phyloP scores from a whole-genome alignment of 2,113 vertebrate genomes.

The Galbula dea region DNA sequence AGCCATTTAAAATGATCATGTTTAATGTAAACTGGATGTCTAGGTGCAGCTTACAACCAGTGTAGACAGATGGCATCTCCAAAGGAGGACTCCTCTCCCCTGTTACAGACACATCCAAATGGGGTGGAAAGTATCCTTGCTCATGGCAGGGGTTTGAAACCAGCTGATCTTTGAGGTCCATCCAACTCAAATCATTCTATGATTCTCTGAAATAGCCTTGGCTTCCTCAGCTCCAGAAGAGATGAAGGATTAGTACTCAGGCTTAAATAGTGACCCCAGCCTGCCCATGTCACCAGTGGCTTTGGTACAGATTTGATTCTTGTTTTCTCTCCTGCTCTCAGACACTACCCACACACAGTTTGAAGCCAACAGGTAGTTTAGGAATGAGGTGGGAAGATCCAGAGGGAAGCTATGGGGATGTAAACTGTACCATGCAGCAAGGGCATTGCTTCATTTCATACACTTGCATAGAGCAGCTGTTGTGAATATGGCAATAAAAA shows the following conservation, averaged over 20 bases:
- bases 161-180: too few relatives aligned
- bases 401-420: background rate
- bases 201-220: background rate
- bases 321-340: background rate
- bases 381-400: background rate
- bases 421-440: background rate
- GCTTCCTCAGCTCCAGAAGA: background rate
- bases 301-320: background rate
- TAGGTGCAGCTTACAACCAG: background rate
- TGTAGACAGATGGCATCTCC: background rate
- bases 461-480: background rate
- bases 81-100: background rate
- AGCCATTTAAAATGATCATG: fast-evolving
- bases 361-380: background rate
- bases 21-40: background rate
- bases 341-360: fast-evolving
- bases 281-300: background rate
- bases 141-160: too few relatives aligned
- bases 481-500: background rate
- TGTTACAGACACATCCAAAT: fast-evolving
- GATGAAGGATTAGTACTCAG: background rate
- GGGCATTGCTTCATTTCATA: background rate
- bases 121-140: too few relatives aligned
- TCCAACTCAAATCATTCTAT: too few relatives aligned
- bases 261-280: background rate